Evolutionary conservation across 2,888 invertebrate genomes (phyloP), one percentile per base, ranked within the genome.

Genomic region (Plutella xylostella): DNA sequence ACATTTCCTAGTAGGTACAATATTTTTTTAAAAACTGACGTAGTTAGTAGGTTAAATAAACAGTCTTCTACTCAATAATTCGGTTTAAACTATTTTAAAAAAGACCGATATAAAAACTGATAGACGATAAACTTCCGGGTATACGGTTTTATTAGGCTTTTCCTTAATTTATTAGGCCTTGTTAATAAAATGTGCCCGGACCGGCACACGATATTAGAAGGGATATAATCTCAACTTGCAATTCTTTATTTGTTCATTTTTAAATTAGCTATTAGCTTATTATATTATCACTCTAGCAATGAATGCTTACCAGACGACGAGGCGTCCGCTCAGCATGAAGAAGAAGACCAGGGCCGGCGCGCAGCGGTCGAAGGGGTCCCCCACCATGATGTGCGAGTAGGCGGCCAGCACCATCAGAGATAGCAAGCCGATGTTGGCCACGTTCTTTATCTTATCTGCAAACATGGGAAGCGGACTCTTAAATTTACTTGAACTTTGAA

Each of bases 311-410:
- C 88, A 96, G 50, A 96, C 95, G 18, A 96, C 94, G 51, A 96
- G 85, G 55, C 96, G 87, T 50, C 96, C 96, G 54, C 90, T 90
- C 39, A 96, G 83, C 94, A 96, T 95, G 70, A 96, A 95, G 69
- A 95, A 92, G 77, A 96, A 96, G 53, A 95, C 95, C 65, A 96
- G 75, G 45, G 95, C 92, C 1, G 95, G 95, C 12, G 95, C 96
- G 44, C 92, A 93, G 56, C 96, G 87, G 72, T 96, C 96, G 71
- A 96, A 92, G 54, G 94, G 94, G 72, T 96, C 96, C 43, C 93
- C 93, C 25, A 96, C 93, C 90, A 94, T 92, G 63, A 93, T 90
- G 69, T 96, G 96, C 12, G 96, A 96, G 73, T 97, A 97, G 45
- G 96, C 92, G 28, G 96, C 95, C 76, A 96, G 88, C 50, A 95